Evolutionary conservation across 2,797 vertebrate genomes (phyloP).

Genomic region (Phataginus tricuspis): DNA sequence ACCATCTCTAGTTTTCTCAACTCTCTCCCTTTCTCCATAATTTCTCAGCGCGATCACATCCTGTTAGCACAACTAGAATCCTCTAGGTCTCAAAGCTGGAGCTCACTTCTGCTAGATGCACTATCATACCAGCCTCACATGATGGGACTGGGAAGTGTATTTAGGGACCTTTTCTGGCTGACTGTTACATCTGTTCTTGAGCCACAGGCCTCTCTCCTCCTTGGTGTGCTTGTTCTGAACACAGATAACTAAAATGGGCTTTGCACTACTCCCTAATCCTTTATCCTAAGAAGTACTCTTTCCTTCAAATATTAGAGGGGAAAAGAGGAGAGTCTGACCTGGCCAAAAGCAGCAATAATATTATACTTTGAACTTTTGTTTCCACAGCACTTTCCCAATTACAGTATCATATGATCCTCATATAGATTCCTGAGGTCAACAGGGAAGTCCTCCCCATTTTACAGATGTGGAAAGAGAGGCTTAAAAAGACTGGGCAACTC

Average conservation of each 20-base stretch:
- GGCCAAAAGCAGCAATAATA: background rate
- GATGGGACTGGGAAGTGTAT: too few species aligned
- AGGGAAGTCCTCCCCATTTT: background rate
- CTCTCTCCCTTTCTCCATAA: background rate
- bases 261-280: too few species aligned
- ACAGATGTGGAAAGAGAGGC: background rate
- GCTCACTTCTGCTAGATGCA: rapidly evolving
- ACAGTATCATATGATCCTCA: background rate
- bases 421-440: rapidly evolving
- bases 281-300: background rate
- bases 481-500: background rate
- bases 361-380: too few species aligned
- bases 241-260: background rate
- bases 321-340: background rate
- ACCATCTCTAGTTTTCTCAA: background rate
- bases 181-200: background rate
- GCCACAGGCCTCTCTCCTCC: background rate
- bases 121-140: rapidly evolving
- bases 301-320: background rate
- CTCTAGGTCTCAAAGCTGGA: too few species aligned
- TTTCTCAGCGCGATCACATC: rapidly evolving
- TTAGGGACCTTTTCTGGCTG: background rate
- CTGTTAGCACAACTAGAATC: too few species aligned
- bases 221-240: background rate
- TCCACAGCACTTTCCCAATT: background rate